Base-by-base conservation (phyloP, 2,797 vertebrate species). In the Mormyrus hasselquistii region DNA sequence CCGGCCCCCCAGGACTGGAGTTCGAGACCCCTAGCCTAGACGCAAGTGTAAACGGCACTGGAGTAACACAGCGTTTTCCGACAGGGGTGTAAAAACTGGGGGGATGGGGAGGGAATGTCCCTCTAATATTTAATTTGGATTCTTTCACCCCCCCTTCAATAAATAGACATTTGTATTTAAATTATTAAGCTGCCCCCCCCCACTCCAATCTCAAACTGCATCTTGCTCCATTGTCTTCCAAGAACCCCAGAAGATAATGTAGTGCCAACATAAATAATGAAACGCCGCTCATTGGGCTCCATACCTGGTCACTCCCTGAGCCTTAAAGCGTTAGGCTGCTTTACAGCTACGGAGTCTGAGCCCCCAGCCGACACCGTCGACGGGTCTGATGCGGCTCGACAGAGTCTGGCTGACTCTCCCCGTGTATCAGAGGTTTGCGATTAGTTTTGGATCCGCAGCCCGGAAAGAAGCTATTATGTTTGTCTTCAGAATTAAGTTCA, bases 401-500 rank as follows among this genome's bases (percentile, higher is more conserved):
- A n/a, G 16, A 44, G 14, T 79, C 73, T 6, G 34, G 14, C 14
- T 76, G 16, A 19, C 65, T 34, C 29, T 73, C 69, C 69, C 34
- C 9, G 29, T 10, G 59, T 29, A 65, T 65, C 8, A 4, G 73
- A 79, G 34, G 16, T n/a, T n/a, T 44, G 73, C 14, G 5, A 41
- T 2, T 41, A 79, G 16, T 44, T 79, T 38, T 79, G 73, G 38
- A n/a, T 8, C 73, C 16, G 16, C 38, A 16, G 16, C 73, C 73
- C 7, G 38, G 73, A 79, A 8, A 79, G 38, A 19, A 19, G 38
- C 34, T 79, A 79, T 79, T 79, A 41, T 44, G 34, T 79, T 79
- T 79, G 38, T n/a, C 73, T 79, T 79, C 73, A 84, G 82, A 84
- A 49, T 47, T 47, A 84, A 84, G 82, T 84, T 50, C 82, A 84